A percentile compares a stretch with the other conserved stretches of the same genome.
Evolutionary conservation across 2,113 vertebrate species (phyloP).

Genomic region (Lethenteron reissneri): DNA sequence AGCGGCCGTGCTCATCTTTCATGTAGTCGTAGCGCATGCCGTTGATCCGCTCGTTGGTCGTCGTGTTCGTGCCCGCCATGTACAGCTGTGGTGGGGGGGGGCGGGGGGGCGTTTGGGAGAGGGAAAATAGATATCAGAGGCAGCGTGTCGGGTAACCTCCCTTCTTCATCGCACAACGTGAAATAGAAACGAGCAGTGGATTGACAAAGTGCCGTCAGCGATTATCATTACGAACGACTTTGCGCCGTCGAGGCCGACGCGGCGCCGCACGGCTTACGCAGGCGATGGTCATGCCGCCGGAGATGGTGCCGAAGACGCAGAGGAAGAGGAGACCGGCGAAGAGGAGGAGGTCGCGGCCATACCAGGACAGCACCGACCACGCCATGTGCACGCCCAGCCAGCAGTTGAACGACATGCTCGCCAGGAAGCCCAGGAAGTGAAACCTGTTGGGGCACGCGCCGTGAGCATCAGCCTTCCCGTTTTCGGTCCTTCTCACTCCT

Average conservation of each 20-base stretch:
- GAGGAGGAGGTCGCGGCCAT: constrained; percentile 10
- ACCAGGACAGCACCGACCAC: constrained; percentile 13
- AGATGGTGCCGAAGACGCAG: constrained; percentile 12
- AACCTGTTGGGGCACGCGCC: constrained; percentile 9
- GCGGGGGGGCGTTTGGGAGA: not conserved
- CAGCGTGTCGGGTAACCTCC: not conserved
- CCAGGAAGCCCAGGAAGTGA: constrained; percentile 13
- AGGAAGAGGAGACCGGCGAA: constrained; percentile 14
- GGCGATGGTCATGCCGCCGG: constrained; percentile 11
- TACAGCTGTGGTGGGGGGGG: constrained; percentile 13
- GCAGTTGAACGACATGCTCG: constrained; percentile 12
- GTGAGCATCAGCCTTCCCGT: not conserved
- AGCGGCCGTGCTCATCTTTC: constrained; percentile 11
- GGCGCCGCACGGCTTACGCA: constrained; percentile 11
- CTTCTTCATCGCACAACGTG: constrained; percentile 13
- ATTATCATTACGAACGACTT: constrained; percentile 8
- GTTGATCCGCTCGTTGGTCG: constrained; percentile 16
- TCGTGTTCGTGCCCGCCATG: constrained; percentile 16
- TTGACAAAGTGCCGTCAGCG: constrained; percentile 19
- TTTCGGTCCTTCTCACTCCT: not conserved
- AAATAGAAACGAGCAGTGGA: constrained; percentile 25
- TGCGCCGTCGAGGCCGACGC: constrained; percentile 8
- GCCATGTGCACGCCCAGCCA: constrained; percentile 11
- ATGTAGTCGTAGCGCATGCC: constrained; percentile 14
- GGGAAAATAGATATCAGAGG: not conserved